Percentiles rank a stretch among this genome's conserved stretches.
These are phyloP conservation scores for Falco cherrug DNA, from an alignment of 2,797 vertebrate genomes.

Conservation along the genomic window DNA sequence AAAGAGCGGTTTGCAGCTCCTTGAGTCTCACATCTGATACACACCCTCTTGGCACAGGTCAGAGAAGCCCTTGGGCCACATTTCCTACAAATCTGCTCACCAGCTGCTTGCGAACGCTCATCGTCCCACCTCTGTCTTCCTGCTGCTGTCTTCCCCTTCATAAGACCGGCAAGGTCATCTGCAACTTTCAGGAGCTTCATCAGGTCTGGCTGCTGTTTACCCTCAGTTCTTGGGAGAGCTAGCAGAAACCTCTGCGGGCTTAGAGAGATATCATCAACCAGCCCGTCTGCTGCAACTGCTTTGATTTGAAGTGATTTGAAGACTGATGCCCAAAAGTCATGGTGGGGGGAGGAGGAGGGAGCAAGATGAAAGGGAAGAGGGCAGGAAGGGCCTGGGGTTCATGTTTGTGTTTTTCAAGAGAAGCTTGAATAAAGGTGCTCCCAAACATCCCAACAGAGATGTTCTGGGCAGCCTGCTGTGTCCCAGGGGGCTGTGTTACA, in stretches of 20 bases:
- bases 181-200: neutral
- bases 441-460: neutral
- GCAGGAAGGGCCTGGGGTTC: neutral
- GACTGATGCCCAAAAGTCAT: neutral
- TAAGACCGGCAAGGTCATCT: accelerated
- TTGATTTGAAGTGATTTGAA: neutral
- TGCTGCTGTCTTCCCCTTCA: neutral
- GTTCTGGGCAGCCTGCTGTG: neutral
- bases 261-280: neutral
- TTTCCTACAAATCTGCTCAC: neutral
- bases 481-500: neutral
- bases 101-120: neutral
- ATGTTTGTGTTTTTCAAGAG: neutral
- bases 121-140: neutral
- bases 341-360: neutral
- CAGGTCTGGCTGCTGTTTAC: neutral
- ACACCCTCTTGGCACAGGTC: neutral
- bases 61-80: neutral
- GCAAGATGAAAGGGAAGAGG: constrained; percentile 13
- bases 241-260: neutral
- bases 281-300: accelerated
- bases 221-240: neutral
- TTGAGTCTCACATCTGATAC: neutral
- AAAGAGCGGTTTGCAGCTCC: neutral
- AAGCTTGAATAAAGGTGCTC: neutral